Base-by-base conservation (phyloP, 2,113 vertebrate genomes). In the Prunella himalayana region DNA sequence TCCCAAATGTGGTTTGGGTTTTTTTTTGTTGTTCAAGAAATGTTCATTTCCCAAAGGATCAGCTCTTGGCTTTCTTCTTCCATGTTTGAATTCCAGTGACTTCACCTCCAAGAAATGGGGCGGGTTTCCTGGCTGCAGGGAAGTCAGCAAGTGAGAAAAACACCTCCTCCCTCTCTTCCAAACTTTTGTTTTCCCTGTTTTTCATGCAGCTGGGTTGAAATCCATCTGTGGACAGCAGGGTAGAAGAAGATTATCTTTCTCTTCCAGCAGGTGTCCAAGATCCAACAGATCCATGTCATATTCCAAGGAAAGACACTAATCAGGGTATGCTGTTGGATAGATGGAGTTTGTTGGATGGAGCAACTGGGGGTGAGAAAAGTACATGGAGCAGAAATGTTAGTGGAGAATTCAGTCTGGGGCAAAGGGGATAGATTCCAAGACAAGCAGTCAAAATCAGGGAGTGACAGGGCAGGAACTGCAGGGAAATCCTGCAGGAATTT, bases 91-190 rank as follows among this genome's bases (percentile, higher is more conserved):
- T 92, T 79, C 47, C 75, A 59, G 41, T 85, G 90, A 95, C 63
- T 90, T 96, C 91, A 95, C 28, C 57, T 91, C 64, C 59, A 27
- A 85, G 73, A 42, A 91, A 85, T 87, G 69, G 77, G 84, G 93
- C 85, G 91, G 84, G 75, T 73, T 94, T 82, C 73, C 84, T 28
- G 66, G 65, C 87, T 57, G 17, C 69, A 68, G 83, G 59, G 54
- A 61, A 81, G 42, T 33, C 71, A 69, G 45, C 20, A 23, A 93
- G 25, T 8, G 23, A 41, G 44, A 31, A 37, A 75, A 75, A 68
- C 30, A 44, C 31, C 77, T 76, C 72, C 72, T 82, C 69, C 64
- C 20, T 86, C 77, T 28, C 30, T 24, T n/a, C 70, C 79, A 35
- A 61, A 15, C 13, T 19, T 89, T 80, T 69, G 12, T 64, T 91